phyloP scores from a whole-genome alignment of 2,113 vertebrate species.

The Asarcornis scutulata region DNA sequence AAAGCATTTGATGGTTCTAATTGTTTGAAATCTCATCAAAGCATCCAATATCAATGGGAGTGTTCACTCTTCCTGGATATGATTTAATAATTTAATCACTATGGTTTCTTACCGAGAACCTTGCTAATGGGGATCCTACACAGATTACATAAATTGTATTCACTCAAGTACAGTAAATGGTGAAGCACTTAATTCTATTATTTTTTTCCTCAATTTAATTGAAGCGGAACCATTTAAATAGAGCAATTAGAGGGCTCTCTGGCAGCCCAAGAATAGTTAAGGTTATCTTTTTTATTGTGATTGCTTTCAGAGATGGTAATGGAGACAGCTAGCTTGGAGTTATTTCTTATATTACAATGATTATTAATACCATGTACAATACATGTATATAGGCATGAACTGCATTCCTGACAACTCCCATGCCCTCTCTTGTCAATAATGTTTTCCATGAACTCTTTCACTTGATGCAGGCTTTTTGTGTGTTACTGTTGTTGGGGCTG shows the following conservation, averaged over 20 bases:
- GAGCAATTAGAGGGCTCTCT: conserved; percentile 25
- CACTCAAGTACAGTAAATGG: conserved; percentile 58
- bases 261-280: conserved; percentile 20
- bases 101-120: conserved; percentile 27
- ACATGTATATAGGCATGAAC: neutral
- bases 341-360: neutral
- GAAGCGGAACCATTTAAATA: conserved; percentile 43
- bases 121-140: conserved; percentile 25
- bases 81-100: conserved; percentile 62
- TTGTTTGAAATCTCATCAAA: conserved; percentile 54
- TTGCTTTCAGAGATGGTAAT: neutral
- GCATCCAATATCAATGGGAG: neutral
- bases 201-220: conserved; percentile 46
- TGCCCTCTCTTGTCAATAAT: neutral
- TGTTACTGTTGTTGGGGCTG: neutral
- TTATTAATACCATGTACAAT: neutral
- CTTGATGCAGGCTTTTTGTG: neutral
- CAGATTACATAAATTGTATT: conserved; percentile 22
- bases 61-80: conserved; percentile 27
- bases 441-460: neutral
- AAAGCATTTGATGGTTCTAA: conserved; percentile 28
- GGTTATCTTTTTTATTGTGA: conserved; percentile 17
- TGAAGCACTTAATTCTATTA: conserved; percentile 30
- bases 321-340: neutral
- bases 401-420: neutral